Evolutionary conservation across 2,113 vertebrate species (phyloP).

Genomic region (Eurypyga helias): DNA sequence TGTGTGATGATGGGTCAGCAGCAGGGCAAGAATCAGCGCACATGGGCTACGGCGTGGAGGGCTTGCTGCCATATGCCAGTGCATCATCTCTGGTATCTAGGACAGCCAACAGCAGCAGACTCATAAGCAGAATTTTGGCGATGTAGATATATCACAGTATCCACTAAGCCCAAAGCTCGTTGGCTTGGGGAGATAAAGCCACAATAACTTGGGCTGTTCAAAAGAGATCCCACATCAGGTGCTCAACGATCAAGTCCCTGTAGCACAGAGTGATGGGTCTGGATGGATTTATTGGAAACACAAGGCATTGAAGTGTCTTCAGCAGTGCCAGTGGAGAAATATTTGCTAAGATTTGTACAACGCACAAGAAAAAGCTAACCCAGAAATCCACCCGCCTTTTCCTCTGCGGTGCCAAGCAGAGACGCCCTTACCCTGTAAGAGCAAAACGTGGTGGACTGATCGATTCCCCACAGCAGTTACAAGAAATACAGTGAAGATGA

Average conservation of each 20-base stretch:
- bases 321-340: background rate
- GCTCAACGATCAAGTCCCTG: background rate
- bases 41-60: rapidly evolving
- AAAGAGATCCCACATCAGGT: background rate
- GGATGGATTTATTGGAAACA: background rate
- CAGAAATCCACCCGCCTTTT: background rate
- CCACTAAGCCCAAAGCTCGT: background rate
- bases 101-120: background rate
- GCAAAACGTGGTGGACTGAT: background rate
- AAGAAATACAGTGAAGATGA: background rate
- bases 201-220: background rate
- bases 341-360: background rate
- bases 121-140: background rate
- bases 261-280: background rate
- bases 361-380: background rate
- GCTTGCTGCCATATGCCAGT: background rate
- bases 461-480: background rate
- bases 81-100: background rate
- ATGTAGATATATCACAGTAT: background rate
- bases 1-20: background rate
- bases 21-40: background rate
- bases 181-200: background rate
- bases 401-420: background rate
- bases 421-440: background rate
- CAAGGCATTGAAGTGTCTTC: background rate